These are phyloP conservation scores for Tethea ocularis DNA, from an alignment of 2,888 invertebrate genomes.

Conservation along the genomic window DNA sequence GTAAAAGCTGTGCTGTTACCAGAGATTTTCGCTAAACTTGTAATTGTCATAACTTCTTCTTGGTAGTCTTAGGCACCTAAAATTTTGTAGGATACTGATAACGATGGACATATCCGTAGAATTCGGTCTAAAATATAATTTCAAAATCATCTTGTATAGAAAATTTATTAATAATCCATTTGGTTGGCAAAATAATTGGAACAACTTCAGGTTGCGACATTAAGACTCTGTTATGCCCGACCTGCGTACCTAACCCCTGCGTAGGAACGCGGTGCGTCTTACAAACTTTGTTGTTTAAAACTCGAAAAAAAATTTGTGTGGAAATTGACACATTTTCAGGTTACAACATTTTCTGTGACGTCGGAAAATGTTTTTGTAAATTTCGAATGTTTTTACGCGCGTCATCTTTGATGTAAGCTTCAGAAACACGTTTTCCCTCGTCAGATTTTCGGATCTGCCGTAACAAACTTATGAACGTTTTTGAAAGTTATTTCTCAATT, in stretches of 20 bases:
- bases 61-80: too few relatives aligned
- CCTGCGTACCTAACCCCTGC: background rate
- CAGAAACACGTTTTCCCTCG: background rate
- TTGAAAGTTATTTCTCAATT: background rate
- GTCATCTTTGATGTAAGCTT: background rate
- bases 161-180: background rate
- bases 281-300: background rate
- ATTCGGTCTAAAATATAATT: too few relatives aligned
- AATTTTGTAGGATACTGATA: too few relatives aligned
- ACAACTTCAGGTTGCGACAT: too few relatives aligned
- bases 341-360: background rate
- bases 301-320: background rate
- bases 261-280: too few relatives aligned
- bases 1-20: too few relatives aligned
- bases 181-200: too few relatives aligned
- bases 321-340: background rate
- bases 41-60: too few relatives aligned
- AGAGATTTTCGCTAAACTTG: too few relatives aligned
- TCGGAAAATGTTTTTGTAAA: background rate
- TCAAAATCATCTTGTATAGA: too few relatives aligned
- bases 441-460: background rate
- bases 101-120: too few relatives aligned
- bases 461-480: background rate
- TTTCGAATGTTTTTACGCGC: background rate
- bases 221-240: background rate